phyloP scores from a whole-genome alignment of 2,797 vertebrate genomes.

The Carapus acus region DNA sequence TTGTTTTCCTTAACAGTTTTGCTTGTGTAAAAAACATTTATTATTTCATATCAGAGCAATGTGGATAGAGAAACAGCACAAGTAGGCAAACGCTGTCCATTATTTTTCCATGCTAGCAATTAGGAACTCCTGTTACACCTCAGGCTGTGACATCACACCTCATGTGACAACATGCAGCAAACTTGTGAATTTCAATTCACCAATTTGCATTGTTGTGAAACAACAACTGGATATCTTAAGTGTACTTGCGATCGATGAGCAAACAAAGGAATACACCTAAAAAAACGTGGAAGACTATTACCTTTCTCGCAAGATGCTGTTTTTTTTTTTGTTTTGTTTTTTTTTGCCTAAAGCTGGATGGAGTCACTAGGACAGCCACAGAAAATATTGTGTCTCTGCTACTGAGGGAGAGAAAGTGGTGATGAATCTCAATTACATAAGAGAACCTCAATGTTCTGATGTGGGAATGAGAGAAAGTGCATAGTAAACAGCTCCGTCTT shows the following conservation, averaged over 20 bases:
- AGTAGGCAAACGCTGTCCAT: slow-evolving; percentile 49
- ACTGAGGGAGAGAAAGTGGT: neutral
- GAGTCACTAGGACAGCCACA: neutral
- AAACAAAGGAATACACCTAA: no score
- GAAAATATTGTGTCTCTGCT: slow-evolving; percentile 4
- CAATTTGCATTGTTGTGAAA: no score
- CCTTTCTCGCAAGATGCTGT: no score
- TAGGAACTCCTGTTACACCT: slow-evolving; percentile 62
- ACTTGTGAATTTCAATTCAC: neutral
- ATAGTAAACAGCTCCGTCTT: slow-evolving; percentile 44
- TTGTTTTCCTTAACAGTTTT: slow-evolving; percentile 55
- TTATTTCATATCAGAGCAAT: no score
- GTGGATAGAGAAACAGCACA: no score
- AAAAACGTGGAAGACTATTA: no score
- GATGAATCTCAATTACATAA: neutral
- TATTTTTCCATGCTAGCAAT: slow-evolving; percentile 46
- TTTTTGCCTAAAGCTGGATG: no score
- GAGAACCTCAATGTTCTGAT: slow-evolving; percentile 5
- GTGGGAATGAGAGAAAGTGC: slow-evolving; percentile 3
- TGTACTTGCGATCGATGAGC: no score
- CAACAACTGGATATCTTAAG: no score
- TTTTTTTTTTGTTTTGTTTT: no score
- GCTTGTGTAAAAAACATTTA: slow-evolving; percentile 53
- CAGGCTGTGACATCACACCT: slow-evolving; percentile 10
- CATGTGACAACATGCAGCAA: slow-evolving; percentile 2